Base-by-base conservation (phyloP, 2,797 vertebrate genomes). In the Zalophus californianus region DNA sequence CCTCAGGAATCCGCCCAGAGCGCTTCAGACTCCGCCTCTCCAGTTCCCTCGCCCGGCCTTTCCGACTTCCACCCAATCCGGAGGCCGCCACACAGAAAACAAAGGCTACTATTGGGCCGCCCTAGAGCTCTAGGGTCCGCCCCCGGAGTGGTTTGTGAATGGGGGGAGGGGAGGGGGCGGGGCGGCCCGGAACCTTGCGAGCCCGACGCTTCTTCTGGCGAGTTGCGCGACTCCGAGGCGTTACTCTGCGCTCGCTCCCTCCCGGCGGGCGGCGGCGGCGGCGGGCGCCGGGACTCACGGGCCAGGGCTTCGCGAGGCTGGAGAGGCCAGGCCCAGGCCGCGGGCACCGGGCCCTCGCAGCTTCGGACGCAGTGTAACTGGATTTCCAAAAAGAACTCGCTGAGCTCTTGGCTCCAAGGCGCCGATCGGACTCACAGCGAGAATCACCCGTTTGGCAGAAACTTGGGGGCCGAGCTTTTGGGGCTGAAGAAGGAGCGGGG, bases 21-120 rank as follows among this genome's bases (percentile, higher is more conserved):
- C 94, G 14, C 94, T 23, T 91, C 96, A 82, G 89, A 54, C 96
- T 2, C 93, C 96, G 94, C 94, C 98, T 90, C 75, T 88, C 86
- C 6, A 23, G 23, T 52, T 56, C 75, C 54, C 94, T 84, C 27
- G 58, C 77, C 96, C 89, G 68, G 97, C 97, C 93, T 96, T 90
- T 84, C 92, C 48, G 93, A 95, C 96, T 98, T 62, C 88, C 62
- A 95, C 72, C 99, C 99, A 99, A 99, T 99, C 98, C 97, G 50
- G 72, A 98, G 70, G 96, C 87, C 98, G 91, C 96, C 91, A 80
- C 83, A 98, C 99, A 98, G 98, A 99, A 99, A 99, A 99, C 99
- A 99, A 99, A 99, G 7, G 90, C 93, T 29, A 0, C 60, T 96
- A 99, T 99, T 99, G 99, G 99, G 95, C 94, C 91, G 97, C 84